Evolutionary conservation across 2,888 invertebrate genomes (phyloP).

Genomic region (Caenorhabditis sp.): DNA sequence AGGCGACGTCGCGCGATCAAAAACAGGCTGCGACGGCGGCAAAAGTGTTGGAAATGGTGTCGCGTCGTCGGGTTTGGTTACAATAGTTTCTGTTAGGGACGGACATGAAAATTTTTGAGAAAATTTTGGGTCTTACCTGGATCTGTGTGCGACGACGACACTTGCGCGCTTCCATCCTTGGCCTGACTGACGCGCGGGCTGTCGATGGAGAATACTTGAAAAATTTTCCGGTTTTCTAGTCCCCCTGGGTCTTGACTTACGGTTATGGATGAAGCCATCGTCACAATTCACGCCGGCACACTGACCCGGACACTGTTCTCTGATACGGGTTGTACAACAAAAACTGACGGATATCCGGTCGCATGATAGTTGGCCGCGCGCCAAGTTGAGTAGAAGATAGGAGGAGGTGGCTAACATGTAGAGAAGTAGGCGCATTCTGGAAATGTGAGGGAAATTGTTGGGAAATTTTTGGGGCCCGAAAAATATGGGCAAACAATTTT

Average conservation of each 20-base stretch:
- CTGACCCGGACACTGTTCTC: slow-evolving; percentile 45
- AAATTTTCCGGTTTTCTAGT: no score
- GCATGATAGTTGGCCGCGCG: slow-evolving; percentile 32
- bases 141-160: not conserved
- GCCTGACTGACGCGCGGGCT: slow-evolving; percentile 15
- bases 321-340: slow-evolving; percentile 55
- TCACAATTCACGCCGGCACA: slow-evolving; percentile 47
- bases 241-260: no score
- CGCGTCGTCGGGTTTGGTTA: slow-evolving; percentile 18
- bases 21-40: no score
- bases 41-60: not conserved
- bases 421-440: not conserved
- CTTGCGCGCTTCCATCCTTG: slow-evolving; percentile 37
- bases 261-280: slow-evolving; percentile 36
- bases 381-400: no score
- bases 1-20: no score
- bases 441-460: no score
- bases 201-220: slow-evolving; percentile 53
- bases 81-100: no score
- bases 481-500: no score
- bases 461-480: no score
- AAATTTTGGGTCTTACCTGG: no score
- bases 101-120: no score
- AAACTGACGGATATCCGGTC: slow-evolving; percentile 48
- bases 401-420: not conserved